These are phyloP conservation scores for Dinoponera quadriceps DNA, from an alignment of 1,140 invertebrate genomes.

Conservation along the genomic window DNA sequence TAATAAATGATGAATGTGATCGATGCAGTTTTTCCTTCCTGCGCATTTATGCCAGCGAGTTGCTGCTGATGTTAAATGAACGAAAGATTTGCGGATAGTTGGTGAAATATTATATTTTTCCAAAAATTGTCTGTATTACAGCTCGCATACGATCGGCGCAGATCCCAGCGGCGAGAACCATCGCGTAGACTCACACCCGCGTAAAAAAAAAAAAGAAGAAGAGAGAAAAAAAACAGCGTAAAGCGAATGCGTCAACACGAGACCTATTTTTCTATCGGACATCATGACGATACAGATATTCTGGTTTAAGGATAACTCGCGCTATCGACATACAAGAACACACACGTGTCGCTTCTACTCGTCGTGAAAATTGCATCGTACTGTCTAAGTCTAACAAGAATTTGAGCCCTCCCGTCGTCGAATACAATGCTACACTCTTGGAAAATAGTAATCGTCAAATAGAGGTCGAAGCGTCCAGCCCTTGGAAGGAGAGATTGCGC, in stretches of 20 bases:
- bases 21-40: no score
- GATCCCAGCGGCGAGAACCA: no score
- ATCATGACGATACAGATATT: not conserved
- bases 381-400: conserved; percentile 19
- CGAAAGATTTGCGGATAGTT: not conserved
- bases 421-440: conserved; percentile 12
- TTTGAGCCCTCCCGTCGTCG: conserved; percentile 46
- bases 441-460: conserved; percentile 8
- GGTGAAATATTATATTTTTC: conserved; percentile 29
- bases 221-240: conserved; percentile 19
- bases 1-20: no score
- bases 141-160: not conserved
- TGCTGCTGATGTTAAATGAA: conserved; percentile 17
- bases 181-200: not conserved
- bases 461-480: conserved; percentile 11
- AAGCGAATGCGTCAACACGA: conserved; percentile 17
- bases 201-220: no score
- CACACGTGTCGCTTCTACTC: conserved; percentile 14
- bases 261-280: conserved; percentile 18
- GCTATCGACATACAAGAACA: conserved; percentile 6
- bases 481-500: conserved; percentile 3
- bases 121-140: not conserved
- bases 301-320: conserved; percentile 24
- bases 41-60: no score
- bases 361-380: not conserved